These are phyloP conservation scores for Rhizomys pruinosus DNA, from an alignment of 2,113 vertebrate species.

Conservation along the genomic window DNA sequence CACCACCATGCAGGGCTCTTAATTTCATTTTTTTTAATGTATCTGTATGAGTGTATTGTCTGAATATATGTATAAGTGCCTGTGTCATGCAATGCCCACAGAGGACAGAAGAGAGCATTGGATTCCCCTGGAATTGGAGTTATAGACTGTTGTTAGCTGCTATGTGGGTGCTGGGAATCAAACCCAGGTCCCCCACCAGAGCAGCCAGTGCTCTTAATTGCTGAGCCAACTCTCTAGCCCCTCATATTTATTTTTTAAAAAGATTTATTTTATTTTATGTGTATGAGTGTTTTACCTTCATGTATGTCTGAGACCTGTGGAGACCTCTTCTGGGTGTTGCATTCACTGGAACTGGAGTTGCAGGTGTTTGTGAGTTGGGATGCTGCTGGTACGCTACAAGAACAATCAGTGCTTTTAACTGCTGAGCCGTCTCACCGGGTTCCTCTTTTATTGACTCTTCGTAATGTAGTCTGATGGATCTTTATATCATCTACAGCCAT, in stretches of 20 bases:
- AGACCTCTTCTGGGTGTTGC: no score
- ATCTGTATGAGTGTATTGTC: no score
- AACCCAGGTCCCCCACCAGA: not conserved
- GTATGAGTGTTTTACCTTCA: no score
- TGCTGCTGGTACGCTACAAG: no score
- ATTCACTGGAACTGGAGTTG: no score
- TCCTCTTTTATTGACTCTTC: not conserved
- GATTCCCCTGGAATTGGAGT: not conserved
- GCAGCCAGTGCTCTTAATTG: not conserved
- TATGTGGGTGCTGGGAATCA: no score
- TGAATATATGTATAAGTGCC: not conserved
- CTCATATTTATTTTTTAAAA: not conserved
- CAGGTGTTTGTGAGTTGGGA: no score
- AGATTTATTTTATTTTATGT: no score
- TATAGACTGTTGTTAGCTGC: not conserved
- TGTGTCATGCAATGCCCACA: no score
- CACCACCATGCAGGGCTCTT: no score
- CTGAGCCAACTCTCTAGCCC: not conserved
- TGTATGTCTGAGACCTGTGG: no score
- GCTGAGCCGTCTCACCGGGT: not conserved
- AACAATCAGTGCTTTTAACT: not conserved
- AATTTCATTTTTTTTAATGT: not conserved
- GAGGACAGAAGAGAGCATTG: no score
- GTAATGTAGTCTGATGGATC: not conserved
- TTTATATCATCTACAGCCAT: not conserved